Conservation (phyloP, 2,888 invertebrate species). For the Meteorus colon region DNA sequence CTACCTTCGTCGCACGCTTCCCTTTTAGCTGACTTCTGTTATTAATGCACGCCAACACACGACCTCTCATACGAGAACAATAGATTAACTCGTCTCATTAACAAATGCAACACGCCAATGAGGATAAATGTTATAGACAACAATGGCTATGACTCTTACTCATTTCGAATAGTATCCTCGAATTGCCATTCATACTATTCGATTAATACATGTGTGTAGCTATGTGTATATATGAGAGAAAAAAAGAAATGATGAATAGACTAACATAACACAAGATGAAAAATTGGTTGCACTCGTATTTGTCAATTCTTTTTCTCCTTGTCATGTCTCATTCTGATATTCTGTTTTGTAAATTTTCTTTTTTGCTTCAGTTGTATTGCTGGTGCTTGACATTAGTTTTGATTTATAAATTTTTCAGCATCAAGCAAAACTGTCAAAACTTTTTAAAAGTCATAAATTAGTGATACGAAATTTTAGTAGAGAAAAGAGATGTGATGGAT, state of each 20-base stretch:
- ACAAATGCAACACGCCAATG: constrained; percentile 59
- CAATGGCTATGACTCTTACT: not conserved
- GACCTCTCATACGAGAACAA: constrained; percentile 49
- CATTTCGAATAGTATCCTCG: not conserved
- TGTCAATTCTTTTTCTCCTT: not conserved
- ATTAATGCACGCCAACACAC: constrained; percentile 7
- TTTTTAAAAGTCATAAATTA: constrained; percentile 17
- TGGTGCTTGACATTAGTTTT: not conserved
- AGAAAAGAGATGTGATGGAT: not conserved
- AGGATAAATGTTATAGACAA: constrained; percentile 48
- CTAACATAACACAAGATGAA: not conserved
- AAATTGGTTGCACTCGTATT: not conserved
- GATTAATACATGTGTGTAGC: not conserved
- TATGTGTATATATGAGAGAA: not conserved
- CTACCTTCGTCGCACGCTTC: not conserved
- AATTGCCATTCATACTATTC: constrained; percentile 14
- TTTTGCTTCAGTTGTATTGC: not conserved
- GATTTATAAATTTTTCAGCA: constrained; percentile 4
- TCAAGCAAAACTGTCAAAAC: not conserved
- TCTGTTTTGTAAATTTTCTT: not conserved
- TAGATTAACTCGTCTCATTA: constrained; percentile 60
- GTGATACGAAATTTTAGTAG: not conserved
- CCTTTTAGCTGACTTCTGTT: not conserved
- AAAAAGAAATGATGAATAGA: not conserved
- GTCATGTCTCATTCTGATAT: not conserved